Evolutionary conservation across 1,140 invertebrate genomes (phyloP).

Genomic region (Musca domestica): DNA sequence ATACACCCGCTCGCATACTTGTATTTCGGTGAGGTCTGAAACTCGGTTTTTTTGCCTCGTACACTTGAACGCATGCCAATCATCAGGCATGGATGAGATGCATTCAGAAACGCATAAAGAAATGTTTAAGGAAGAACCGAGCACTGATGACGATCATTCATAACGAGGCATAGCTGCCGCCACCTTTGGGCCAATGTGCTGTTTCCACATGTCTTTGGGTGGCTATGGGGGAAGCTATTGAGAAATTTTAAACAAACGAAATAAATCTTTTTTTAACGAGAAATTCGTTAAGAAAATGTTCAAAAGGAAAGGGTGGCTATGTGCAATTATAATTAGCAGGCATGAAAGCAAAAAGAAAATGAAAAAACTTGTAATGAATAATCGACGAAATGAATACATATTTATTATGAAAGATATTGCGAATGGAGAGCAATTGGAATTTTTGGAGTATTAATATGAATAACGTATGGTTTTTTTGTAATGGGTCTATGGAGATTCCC

Average conservation of each 20-base stretch:
- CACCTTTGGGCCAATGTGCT: background rate
- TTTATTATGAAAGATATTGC: too few relatives aligned
- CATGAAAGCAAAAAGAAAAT: too few relatives aligned
- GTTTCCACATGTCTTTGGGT: background rate
- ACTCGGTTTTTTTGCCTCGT: background rate
- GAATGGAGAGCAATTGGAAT: too few relatives aligned
- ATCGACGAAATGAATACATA: too few relatives aligned
- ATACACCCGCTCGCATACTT: too few relatives aligned
- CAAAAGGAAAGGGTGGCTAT: background rate
- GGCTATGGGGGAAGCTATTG: background rate
- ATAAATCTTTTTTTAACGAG: conserved; percentile 18
- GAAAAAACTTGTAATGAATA: too few relatives aligned
- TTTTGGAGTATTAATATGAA: too few relatives aligned
- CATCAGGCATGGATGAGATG: background rate
- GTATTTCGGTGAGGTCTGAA: too few relatives aligned
- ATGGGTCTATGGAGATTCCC: too few relatives aligned
- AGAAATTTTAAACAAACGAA: conserved; percentile 14
- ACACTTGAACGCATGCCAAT: conserved; percentile 21
- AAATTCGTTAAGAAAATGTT: background rate
- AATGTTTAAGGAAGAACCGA: background rate
- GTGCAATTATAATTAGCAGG: background rate
- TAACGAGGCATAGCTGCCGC: background rate
- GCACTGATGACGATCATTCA: conserved; percentile 11
- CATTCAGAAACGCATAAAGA: background rate
- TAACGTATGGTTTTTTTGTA: too few relatives aligned